Base-by-base conservation (phyloP, 1,140 invertebrate species). In the Drosophila parabipectinata region DNA sequence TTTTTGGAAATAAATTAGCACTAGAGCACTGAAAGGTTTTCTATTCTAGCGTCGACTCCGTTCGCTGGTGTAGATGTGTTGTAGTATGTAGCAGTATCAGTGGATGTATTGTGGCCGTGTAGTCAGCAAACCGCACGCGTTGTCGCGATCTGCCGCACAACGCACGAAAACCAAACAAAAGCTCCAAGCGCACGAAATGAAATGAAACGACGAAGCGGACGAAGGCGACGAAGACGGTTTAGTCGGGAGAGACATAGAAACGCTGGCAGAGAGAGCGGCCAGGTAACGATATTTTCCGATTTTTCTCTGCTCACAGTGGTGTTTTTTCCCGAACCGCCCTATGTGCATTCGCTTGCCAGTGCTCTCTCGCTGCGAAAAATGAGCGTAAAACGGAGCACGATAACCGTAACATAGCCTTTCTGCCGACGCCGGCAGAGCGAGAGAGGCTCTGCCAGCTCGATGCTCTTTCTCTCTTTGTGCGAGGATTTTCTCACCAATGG, bases 121-220 rank as follows among this genome's bases (percentile, higher is more conserved):
- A 37, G 34, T 37, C 34, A 88, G 78, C 79, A 83, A 79, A 79
- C 52, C 83, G 83, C 76, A 83, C 79, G 79, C 75, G 76, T 78
- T 75, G 48, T 51, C 79, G 69, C 81, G 81, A 85, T 85, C 83
- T 89, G 76, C 84, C 83, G 83, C 75, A 79, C 80, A 72, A 69
- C 68, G 73, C 80, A 87, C 61, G 57, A 89, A 88, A 83, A 79
- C 79, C 84, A 88, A 88, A 83, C 84, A 88, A 88, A 89, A 88
- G 79, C 83, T 77, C 76, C 76, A 76, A 88, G 83, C 79, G 79
- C 60, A 79, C 76, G 68, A 88, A 79, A 77, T 72, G 72, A 77
- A 88, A 81, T 88, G 83, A 89, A 87, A 77, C 84, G 72, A 74
- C 76, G 83, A 44, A 4, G 34, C 34, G 34, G 41, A 44, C 41